Conservation (phyloP, 2,888 invertebrate genomes). For the Netelia inedita region DNA sequence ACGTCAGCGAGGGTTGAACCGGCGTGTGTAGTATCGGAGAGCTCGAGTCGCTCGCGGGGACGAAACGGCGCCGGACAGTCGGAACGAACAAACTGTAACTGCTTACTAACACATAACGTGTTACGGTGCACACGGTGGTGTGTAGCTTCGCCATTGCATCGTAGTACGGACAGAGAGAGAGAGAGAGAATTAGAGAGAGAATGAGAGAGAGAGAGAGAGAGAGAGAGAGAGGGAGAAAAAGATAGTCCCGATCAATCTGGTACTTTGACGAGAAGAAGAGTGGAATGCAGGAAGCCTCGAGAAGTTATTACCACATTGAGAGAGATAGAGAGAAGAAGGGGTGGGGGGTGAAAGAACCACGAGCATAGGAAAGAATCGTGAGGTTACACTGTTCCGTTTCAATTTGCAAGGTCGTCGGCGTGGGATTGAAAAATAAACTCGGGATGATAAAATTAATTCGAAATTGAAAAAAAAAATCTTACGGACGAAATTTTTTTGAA, state of each 20-base stretch:
- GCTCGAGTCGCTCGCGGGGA: constrained; percentile 40
- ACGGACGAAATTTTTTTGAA: too few relatives aligned
- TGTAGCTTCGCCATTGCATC: too few relatives aligned
- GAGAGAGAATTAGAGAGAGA: too few relatives aligned
- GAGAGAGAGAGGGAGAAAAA: too few relatives aligned
- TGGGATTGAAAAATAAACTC: background rate
- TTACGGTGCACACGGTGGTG: background rate
- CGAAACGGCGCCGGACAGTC: constrained; percentile 67
- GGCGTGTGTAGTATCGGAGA: background rate
- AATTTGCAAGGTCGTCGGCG: constrained; percentile 46
- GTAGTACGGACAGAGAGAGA: too few relatives aligned
- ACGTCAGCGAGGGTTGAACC: constrained; percentile 30
- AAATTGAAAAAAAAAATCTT: too few relatives aligned
- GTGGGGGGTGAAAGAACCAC: too few relatives aligned
- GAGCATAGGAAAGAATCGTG: background rate
- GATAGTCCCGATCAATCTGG: constrained; percentile 48
- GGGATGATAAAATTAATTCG: background rate
- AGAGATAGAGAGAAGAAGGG: background rate
- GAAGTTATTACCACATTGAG: constrained; percentile 17
- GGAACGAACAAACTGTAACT: constrained; percentile 67
- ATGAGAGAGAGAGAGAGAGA: background rate
- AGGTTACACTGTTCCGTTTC: background rate
- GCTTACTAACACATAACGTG: constrained; percentile 14
- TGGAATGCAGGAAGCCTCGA: constrained; percentile 38
- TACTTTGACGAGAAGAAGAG: constrained; percentile 29